Base-by-base conservation (phyloP, 2,888 invertebrate genomes). In the Acrobeloides nanus region DNA sequence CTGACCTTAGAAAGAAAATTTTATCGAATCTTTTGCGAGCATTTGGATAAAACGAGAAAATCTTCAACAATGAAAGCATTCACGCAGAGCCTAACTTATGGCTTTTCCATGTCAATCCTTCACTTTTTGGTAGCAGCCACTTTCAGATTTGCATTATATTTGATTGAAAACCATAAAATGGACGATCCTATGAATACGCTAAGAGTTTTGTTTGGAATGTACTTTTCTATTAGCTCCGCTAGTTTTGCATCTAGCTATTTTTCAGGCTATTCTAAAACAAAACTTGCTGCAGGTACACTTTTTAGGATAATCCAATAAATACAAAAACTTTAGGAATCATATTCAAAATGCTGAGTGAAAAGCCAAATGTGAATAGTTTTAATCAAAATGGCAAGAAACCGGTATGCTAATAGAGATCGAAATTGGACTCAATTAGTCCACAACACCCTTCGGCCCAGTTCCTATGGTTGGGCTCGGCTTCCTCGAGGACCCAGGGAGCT, bases 151-250 rank as follows among this genome's bases (percentile, higher is more conserved):
- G 44, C 25, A 2, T n/a, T 44, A 29, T 44, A 15, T 29, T 21
- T 44, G 17, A 44, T 44, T 17, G 18, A 17, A 18, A 29, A 18
- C 7, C 12, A 29, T 29, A 23, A 45, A n/a, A 21, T 44, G 4
- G 25, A 33, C 15, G 25, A 25, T 10, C 41, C 41, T 20, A 41
- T 41, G 41, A n/a, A n/a, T n/a, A n/a, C n/a, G n/a, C n/a, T n/a
- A n/a, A 78, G 80, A 46, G 79, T 79, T 2, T 78, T 81, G 61
- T 80, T 80, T 57, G 79, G 79, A 6, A 74, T 80, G 39, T 75
- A 79, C 3, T 78, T 80, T 61, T 77, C 78, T 34, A 78, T 78
- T 4, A 74, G 78, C 20, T 72, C 75, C 12, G 61, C 76, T 29
- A 77, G 77, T 24, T 55, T 48, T 33, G 54, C 54, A 2, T n/a